phyloP scores from a whole-genome alignment of 2,113 vertebrate species.

The Gymnorhina tibicen region DNA sequence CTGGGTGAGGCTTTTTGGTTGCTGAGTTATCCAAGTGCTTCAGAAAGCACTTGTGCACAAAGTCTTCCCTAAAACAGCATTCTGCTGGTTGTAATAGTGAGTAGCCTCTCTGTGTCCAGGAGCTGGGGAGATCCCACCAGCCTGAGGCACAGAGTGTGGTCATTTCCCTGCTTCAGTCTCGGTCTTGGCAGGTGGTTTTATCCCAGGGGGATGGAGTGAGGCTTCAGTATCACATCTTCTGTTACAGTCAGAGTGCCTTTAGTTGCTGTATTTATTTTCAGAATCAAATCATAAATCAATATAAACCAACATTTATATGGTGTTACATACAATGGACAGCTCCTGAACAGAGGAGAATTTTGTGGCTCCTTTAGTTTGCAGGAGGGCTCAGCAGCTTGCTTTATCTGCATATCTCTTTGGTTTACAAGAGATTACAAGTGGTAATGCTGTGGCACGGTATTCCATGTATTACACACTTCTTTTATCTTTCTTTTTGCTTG shows the following conservation, averaged over 20 bases:
- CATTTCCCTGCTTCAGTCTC: fast-evolving
- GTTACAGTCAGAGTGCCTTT: background rate
- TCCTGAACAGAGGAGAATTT: background rate
- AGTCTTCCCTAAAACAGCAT: background rate
- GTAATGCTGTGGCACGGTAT: background rate
- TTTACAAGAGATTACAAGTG: background rate
- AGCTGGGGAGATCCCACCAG: background rate
- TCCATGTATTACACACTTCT: background rate
- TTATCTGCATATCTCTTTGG: background rate
- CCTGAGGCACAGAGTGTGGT: fast-evolving
- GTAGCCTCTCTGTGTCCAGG: background rate
- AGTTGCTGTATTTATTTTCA: background rate
- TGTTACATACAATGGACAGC: background rate
- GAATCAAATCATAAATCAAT: background rate
- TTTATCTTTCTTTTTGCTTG: background rate
- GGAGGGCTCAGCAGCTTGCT: background rate
- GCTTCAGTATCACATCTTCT: background rate
- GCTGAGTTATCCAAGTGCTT: background rate
- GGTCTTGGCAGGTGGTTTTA: background rate
- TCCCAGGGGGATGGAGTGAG: background rate
- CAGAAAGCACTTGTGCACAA: background rate
- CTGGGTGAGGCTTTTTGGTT: background rate
- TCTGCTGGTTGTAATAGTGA: background rate
- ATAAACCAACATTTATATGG: background rate
- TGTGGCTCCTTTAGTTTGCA: background rate